Evolutionary conservation across 2,888 invertebrate species (phyloP).

Genomic region (Horisme vitalbata): DNA sequence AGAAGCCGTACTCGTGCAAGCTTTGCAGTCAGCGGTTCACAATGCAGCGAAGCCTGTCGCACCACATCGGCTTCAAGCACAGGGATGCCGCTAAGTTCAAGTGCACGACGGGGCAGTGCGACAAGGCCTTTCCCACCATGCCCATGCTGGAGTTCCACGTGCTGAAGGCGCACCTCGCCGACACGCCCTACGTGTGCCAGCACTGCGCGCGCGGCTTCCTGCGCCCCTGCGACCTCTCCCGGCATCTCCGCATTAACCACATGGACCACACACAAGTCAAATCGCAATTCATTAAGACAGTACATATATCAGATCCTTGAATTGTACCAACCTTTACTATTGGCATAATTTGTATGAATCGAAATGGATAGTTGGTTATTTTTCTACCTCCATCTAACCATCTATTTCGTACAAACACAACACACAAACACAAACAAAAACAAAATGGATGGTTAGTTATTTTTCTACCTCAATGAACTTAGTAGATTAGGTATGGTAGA

Average conservation of each 20-base stretch:
- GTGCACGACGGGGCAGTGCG: conserved; percentile 69
- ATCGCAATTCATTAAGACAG: conserved; percentile 27
- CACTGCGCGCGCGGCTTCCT: conserved; percentile 72
- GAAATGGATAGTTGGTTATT: too few relatives aligned
- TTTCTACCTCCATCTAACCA: too few relatives aligned
- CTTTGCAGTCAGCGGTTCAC: conserved; percentile 62
- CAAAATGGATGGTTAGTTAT: too few relatives aligned
- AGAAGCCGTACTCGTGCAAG: conserved; percentile 69
- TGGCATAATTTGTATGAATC: too few relatives aligned
- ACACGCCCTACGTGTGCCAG: conserved; percentile 68
- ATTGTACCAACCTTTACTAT: too few relatives aligned
- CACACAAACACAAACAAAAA: too few relatives aligned
- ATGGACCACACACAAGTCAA: conserved; percentile 44
- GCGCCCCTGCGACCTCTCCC: conserved; percentile 66
- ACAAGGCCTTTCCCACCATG: conserved; percentile 65
- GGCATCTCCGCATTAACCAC: conserved; percentile 65
- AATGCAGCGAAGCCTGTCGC: conserved; percentile 60
- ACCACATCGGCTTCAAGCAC: conserved; percentile 71
- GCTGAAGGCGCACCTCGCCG: conserved; percentile 70
- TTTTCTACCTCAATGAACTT: too few relatives aligned
- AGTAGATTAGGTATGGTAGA: too few relatives aligned
- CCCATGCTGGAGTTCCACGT: conserved; percentile 74
- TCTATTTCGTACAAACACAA: too few relatives aligned
- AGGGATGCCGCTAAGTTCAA: conserved; percentile 67
- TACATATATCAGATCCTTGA: conserved; percentile 3